A percentile compares a stretch with the other conserved stretches of the same genome.
Conservation (phyloP, 2,888 invertebrate species). For the Drosophila aldrichi region DNA sequence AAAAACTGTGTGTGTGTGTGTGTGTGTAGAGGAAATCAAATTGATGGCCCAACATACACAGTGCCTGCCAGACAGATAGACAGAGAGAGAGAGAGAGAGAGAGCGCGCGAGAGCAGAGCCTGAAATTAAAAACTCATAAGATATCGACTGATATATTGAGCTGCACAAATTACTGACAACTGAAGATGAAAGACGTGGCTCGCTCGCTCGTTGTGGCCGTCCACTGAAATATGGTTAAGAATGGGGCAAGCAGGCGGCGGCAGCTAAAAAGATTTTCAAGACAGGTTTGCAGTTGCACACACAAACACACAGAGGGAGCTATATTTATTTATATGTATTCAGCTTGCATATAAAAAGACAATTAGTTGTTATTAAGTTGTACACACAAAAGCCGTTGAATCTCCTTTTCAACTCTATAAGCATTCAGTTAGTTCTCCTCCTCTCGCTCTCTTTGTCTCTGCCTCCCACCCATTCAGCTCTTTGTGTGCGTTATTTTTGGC, state of each 20-base stretch:
- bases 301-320: constrained; percentile 7
- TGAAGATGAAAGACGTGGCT: constrained; percentile 71
- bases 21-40: constrained; percentile 84
- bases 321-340: constrained; percentile 6
- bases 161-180: constrained; percentile 84
- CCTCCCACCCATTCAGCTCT: constrained; percentile 4
- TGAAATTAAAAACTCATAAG: constrained; percentile 86
- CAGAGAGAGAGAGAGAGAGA: not conserved
- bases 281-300: constrained; percentile 69
- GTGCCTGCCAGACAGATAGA: constrained; percentile 31
- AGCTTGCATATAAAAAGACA: constrained; percentile 82
- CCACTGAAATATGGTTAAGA: constrained; percentile 29
- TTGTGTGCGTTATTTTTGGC: constrained; percentile 30
- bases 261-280: constrained; percentile 65
- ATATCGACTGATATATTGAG: constrained; percentile 86
- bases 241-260: constrained; percentile 37
- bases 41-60: constrained; percentile 76
- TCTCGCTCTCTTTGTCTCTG: not conserved
- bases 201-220: not conserved
- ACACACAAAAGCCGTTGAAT: constrained; percentile 69
- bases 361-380: constrained; percentile 82
- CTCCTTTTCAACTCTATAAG: constrained; percentile 55
- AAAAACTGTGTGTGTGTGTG: constrained; percentile 68
- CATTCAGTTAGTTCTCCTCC: constrained; percentile 28
- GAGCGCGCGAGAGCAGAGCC: constrained; percentile 62